Evolutionary conservation across 2,888 invertebrate genomes (phyloP), one percentile per base, ranked within the genome.

Genomic region (Nasonovia ribisnigri): DNA sequence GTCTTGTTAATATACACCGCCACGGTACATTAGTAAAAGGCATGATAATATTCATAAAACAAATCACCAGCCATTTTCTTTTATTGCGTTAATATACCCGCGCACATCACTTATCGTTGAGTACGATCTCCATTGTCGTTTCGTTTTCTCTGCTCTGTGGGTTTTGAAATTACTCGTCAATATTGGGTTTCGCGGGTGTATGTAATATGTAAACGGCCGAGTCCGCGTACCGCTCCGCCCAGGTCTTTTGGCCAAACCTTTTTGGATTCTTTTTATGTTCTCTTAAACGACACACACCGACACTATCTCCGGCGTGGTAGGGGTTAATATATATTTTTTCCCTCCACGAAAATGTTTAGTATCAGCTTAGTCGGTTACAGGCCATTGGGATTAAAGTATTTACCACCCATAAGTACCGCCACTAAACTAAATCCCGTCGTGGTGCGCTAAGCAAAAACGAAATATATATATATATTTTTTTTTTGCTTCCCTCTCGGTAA

Each of bases 311-410:
- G 36, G 46, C 20, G 36, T 29, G 54, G 36, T 29, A 36, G 57
- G 57, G 57, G 93, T 90, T 92, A 84, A 89, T 93, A 89, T 93
- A 89, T 89, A 54, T 92, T 86, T 86, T 51, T 54, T 10, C 51
- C 42, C 24, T 36, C 26, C 36, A 36, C 54, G 60, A 46, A 93
- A 93, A 90, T 29, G 90, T 93, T 93, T 84, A 60, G 57, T 60
- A 48, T 87, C 87, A 16, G 93, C 93, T 93, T 93, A 93, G 90
- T 60, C 36, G 93, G 93, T 93, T 89, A 93, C 90, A 84, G 84
- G 90, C 57, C 84, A 84, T 89, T 29, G 93, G 90, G 93, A 89
- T 93, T 93, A 93, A 93, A 89, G 93, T 93, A 90, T 93, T 93
- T 93, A 90, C 92, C 84, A 26, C 57, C 60, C 84, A 13, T 93